These are phyloP conservation scores for Danionella cerebrum DNA, from an alignment of 2,113 vertebrate genomes.

Conservation along the genomic window DNA sequence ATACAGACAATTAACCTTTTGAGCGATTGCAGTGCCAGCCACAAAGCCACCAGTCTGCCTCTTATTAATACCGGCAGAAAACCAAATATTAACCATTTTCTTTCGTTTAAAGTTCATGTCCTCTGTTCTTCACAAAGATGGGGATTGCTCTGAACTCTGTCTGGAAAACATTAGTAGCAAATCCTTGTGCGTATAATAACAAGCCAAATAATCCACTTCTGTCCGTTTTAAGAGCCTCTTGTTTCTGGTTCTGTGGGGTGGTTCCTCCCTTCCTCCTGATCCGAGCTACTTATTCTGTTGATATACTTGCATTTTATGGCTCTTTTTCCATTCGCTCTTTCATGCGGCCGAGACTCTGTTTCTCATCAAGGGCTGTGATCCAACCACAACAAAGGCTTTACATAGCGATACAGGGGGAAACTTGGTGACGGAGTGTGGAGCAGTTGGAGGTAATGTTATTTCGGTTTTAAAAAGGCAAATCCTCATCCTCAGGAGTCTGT, in stretches of 20 bases:
- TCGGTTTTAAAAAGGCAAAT: conserved; percentile 26
- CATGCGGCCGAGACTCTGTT: conserved; percentile 61
- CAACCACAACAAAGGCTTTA: conserved; percentile 66
- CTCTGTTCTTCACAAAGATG: conserved; percentile 21
- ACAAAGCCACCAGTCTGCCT: too few relatives aligned
- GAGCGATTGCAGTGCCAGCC: too few relatives aligned
- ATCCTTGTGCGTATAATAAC: conserved; percentile 64
- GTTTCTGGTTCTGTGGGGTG: conserved; percentile 49
- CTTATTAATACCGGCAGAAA: too few relatives aligned
- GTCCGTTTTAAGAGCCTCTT: conserved; percentile 20
- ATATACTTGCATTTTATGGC: conserved; percentile 55
- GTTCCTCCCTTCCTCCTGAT: conserved; percentile 42
- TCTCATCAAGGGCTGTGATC: conserved; percentile 61
- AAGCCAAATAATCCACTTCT: conserved; percentile 45
- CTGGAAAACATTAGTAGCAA: conserved; percentile 64
- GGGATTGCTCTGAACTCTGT: conserved; percentile 54
- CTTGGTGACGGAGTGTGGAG: conserved; percentile 11
- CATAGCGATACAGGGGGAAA: conserved; percentile 47
- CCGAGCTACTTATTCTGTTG: conserved; percentile 61
- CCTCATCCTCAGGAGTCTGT: background rate
- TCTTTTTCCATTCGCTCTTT: conserved; percentile 40
- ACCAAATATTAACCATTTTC: too few relatives aligned
- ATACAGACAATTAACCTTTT: too few relatives aligned
- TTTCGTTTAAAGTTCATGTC: too few relatives aligned
- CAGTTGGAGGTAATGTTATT: conserved; percentile 12